Evolutionary conservation across 2,113 vertebrate species (phyloP).

Genomic region (Xenus cinereus): DNA sequence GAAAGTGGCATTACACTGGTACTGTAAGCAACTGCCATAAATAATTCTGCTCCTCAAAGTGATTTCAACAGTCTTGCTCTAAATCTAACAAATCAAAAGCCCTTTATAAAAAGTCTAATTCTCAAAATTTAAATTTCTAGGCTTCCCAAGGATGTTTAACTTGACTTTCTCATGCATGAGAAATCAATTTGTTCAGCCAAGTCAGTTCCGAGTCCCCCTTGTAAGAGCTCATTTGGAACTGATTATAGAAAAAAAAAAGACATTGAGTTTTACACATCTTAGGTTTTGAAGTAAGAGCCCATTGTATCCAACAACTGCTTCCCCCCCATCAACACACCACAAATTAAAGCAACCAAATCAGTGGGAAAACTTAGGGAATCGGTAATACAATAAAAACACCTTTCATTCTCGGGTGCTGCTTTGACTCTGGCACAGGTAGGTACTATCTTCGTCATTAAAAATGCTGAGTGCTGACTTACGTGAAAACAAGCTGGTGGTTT

Average conservation of each 20-base stretch:
- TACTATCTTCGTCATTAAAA: background rate
- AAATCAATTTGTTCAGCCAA: slow-evolving; percentile 66
- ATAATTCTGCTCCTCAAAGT: slow-evolving; percentile 28
- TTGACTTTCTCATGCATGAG: slow-evolving; percentile 41
- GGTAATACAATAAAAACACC: background rate
- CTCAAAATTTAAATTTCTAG: slow-evolving; percentile 31
- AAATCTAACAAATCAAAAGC: slow-evolving; percentile 53
- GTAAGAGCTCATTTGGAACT: slow-evolving; percentile 73
- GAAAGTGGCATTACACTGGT: background rate
- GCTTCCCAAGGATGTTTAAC: slow-evolving; percentile 25
- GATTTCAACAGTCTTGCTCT: slow-evolving; percentile 27
- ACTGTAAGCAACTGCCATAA: slow-evolving; percentile 37
- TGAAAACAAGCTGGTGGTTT: slow-evolving; percentile 14
- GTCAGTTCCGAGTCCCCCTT: slow-evolving; percentile 59
- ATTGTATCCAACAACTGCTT: background rate
- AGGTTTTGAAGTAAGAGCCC: slow-evolving; percentile 45
- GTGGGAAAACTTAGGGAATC: background rate
- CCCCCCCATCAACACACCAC: background rate
- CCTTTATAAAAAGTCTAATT: slow-evolving; percentile 36
- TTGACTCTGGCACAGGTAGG: background rate
- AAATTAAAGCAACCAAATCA: background rate
- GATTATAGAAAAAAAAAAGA: slow-evolving; percentile 59
- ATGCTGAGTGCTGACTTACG: background rate
- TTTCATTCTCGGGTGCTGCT: background rate
- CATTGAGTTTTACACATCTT: slow-evolving; percentile 57